Conservation (phyloP, 2,113 vertebrate species). For the Isichthys henryi region DNA sequence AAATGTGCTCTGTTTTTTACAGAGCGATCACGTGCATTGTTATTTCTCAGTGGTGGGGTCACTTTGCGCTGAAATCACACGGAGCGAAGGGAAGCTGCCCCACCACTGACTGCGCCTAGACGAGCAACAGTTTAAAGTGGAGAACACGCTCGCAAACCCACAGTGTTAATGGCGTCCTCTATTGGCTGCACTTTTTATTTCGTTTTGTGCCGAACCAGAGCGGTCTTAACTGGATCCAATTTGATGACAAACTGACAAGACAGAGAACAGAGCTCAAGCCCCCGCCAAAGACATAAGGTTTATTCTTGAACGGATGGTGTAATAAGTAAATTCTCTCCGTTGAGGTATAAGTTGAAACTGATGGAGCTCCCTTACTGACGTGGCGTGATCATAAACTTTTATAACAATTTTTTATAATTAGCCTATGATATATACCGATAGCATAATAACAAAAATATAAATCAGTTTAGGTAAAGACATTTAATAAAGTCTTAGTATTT, state of each 20-base stretch:
- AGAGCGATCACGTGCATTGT: not conserved
- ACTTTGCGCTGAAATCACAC: not conserved
- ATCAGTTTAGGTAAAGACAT: not conserved
- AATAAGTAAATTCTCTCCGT: not conserved
- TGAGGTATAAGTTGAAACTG: not conserved
- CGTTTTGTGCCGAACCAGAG: not conserved
- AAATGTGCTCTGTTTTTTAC: not conserved
- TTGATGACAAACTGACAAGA: not conserved
- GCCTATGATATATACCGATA: not conserved
- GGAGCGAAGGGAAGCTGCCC: not conserved
- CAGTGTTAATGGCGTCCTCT: constrained; percentile 14
- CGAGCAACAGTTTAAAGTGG: not conserved
- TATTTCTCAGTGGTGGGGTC: not conserved
- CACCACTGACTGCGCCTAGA: not conserved
- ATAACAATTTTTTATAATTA: not conserved
- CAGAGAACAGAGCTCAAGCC: not conserved
- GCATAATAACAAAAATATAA: not conserved
- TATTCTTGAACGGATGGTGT: not conserved
- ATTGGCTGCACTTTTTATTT: constrained; percentile 1
- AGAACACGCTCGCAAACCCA: not conserved
- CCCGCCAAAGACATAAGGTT: not conserved
- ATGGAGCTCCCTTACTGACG: not conserved
- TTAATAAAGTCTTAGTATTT: not conserved
- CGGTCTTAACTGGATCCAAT: not conserved
- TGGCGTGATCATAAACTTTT: not conserved